Evolutionary conservation across 2,797 vertebrate species (phyloP), one percentile per base, ranked within the genome.

Genomic region (Microctenopoma lineatum): DNA sequence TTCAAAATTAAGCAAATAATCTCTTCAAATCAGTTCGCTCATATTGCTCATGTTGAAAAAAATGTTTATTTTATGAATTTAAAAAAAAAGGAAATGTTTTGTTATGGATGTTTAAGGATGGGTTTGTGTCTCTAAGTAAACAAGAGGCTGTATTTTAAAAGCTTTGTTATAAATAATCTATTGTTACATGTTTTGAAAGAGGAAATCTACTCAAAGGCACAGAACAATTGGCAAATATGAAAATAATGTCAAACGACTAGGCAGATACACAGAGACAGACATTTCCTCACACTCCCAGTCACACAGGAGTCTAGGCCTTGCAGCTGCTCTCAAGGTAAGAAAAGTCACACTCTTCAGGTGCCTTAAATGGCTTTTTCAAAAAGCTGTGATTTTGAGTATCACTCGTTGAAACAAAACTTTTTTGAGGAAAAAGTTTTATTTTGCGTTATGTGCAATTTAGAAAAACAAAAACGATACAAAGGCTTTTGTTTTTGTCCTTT

Each of bases 301-400:
- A 5, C 42, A 42, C n/a, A 7, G 13, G 2, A 4, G 12, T 2
- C 0, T 5, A 60, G 62, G 70, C 46, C 41, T 59, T 79, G 77
- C 75, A 85, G 77, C 79, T 85, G 46, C 58, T 81, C 32, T 81
- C 81, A 84, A 85, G 79, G 78, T 79, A 53, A 77, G 36, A 75
- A 51, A 76, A 58, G 7, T 7, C 18, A 27, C 32, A 51, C n/a
- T 34, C 42, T 48, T 65, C 46, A 70, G 21, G 21, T 56, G 26
- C 47, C 69, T 53, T 9, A 57, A 29, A 55, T 53, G 47, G 42
- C 26, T 44, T 73, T 55, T 39, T 62, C 14, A 27, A n/a, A 59
- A 18, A 59, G 42, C 61, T 27, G 25, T 66, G 12, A 56, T 45
- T 58, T 42, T 25, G 2, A 54, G 53, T 41, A 68, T 66, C 54